Evolutionary conservation across 2,797 vertebrate species (phyloP), one percentile per base, ranked within the genome.

Genomic region (Odontamblyopus rebecca): DNA sequence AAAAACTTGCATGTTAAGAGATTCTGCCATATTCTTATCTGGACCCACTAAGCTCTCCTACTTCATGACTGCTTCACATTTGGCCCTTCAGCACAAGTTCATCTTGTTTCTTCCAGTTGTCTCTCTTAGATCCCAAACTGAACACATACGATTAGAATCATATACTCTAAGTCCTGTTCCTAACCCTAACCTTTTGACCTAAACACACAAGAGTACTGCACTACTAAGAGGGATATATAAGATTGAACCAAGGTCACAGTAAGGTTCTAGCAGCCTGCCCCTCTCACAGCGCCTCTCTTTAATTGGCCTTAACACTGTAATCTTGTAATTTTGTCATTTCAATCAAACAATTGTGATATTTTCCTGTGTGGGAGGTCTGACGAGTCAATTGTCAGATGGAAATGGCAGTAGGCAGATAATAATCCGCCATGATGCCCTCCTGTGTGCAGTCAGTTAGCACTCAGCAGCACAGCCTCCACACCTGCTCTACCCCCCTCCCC

Each of bases 291-390:
- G 50, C 62, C 63, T 67, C 57, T 0, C 15, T 61, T 74, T 77
- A 61, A 79, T 69, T 73, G 71, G 26, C 0, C 12, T 38, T 44
- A 38, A 57, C 61, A 15, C 50, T 41, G 16, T 76, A 48, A 27
- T 73, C 67, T 67, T 2, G 44, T 59, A 70, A 68, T 16, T 65
- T 71, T 44, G 59, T 66, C 76, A 71, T 75, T 74, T 35, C 61
- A 60, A 80, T 81, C 72, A 53, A 48, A 69, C 70, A 64, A 27
- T 15, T 1, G 32, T 68, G 65, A 72, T 70, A 61, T 69, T 74
- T 76, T 73, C 53, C 18, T 0, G 0, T 8, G 1, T 48, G 61
- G 38, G 69, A 1, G 27, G 65, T 61, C 0, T 0, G 67, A 57
- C 23, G 48, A 56, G 0, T 70, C 73, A 27, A 53, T 71, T 38